A percentile compares a stretch with the other conserved stretches of the same genome.
Evolutionary conservation across 2,888 invertebrate species (phyloP).

Genomic region (Tortricodes alternella): DNA sequence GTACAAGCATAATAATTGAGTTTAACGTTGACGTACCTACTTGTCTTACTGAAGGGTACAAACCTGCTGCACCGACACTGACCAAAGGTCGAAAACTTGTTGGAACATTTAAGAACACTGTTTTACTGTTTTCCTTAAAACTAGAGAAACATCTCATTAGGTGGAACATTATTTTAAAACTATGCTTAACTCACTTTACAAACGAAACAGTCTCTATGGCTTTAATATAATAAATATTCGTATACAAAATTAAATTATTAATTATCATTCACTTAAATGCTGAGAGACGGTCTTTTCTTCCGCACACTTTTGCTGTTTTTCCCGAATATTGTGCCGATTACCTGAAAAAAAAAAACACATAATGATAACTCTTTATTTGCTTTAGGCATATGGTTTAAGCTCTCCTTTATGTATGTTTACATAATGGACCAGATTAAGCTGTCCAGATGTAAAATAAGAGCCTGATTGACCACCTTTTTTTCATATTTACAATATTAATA

Average conservation of each 20-base stretch:
- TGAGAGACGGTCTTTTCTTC: slow-evolving; percentile 90
- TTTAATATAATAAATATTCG: slow-evolving; percentile 45
- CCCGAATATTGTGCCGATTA: slow-evolving; percentile 90
- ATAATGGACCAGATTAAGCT: too few relatives aligned
- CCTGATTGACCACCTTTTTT: too few relatives aligned
- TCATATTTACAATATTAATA: too few relatives aligned
- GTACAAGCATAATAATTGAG: slow-evolving; percentile 8
- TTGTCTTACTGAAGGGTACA: slow-evolving; percentile 20
- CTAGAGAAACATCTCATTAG: slow-evolving; percentile 6
- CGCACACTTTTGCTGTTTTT: slow-evolving; percentile 89
- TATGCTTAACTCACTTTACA: slow-evolving; percentile 37
- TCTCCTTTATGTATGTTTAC: too few relatives aligned
- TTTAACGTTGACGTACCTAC: slow-evolving; percentile 20
- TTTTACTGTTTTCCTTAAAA: background rate
- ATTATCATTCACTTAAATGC: slow-evolving; percentile 80
- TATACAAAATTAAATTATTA: slow-evolving; percentile 38
- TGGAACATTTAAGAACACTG: background rate
- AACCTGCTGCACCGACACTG: slow-evolving; percentile 15
- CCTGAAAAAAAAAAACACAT: slow-evolving; percentile 51
- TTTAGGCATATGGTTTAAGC: too few relatives aligned
- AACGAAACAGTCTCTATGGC: slow-evolving; percentile 71
- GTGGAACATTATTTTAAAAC: slow-evolving; percentile 22
- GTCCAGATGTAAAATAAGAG: too few relatives aligned
- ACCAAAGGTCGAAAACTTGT: slow-evolving; percentile 19
- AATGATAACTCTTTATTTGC: background rate